Evolutionary conservation across 1,140 invertebrate genomes (phyloP).

Genomic region (Halotydeus destructor): DNA sequence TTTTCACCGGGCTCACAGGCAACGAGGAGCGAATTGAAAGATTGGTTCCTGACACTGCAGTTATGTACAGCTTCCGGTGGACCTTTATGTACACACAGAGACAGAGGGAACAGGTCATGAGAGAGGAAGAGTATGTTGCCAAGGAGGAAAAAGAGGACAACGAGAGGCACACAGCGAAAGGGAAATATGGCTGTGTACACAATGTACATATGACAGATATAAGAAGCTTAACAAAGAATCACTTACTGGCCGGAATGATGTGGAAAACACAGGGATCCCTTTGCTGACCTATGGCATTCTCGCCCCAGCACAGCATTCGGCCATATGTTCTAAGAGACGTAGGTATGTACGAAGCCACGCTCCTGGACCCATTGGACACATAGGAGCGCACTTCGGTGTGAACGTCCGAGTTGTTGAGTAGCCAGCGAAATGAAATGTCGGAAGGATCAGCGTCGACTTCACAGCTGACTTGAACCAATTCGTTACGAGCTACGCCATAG

Average conservation of each 20-base stretch:
- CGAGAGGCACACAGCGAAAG: too few relatives aligned
- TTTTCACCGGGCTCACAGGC: slow-evolving; percentile 52
- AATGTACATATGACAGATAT: too few relatives aligned
- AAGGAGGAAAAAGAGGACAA: too few relatives aligned
- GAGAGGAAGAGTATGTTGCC: not conserved
- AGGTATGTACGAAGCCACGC: slow-evolving; percentile 18
- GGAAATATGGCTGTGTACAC: too few relatives aligned
- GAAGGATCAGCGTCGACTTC: slow-evolving; percentile 62
- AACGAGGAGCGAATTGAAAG: slow-evolving; percentile 48
- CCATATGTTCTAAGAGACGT: slow-evolving; percentile 19
- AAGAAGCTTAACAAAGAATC: too few relatives aligned
- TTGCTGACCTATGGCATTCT: slow-evolving; percentile 15
- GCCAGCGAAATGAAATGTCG: slow-evolving; percentile 19
- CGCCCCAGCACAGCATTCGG: slow-evolving; percentile 16
- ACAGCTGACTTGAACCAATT: slow-evolving; percentile 55
- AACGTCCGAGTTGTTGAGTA: slow-evolving; percentile 28
- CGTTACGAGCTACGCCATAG: slow-evolving; percentile 53
- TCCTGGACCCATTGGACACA: slow-evolving; percentile 9
- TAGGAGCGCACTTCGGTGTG: slow-evolving; percentile 39
- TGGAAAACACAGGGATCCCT: slow-evolving; percentile 15
- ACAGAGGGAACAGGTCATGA: not conserved
- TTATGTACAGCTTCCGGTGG: slow-evolving; percentile 55
- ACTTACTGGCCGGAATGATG: slow-evolving; percentile 17
- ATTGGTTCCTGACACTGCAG: slow-evolving; percentile 64
- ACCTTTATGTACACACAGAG: slow-evolving; percentile 32